Percentiles rank a stretch among this genome's conserved stretches.
Evolutionary conservation across 2,888 invertebrate species (phyloP).

Genomic region (Thecocarcelia acutangulata): DNA sequence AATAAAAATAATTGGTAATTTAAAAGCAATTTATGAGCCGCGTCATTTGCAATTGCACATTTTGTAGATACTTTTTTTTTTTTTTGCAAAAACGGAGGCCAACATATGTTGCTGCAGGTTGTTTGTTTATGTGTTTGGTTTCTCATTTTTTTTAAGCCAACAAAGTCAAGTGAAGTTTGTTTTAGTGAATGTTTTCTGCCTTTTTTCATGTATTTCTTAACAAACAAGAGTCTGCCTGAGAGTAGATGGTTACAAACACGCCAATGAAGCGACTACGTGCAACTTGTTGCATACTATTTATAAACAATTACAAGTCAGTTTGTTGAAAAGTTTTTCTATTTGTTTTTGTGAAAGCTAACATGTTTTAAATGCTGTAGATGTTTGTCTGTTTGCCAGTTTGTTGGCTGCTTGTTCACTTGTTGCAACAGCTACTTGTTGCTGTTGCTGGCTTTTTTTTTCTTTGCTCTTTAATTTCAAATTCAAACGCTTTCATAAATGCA

Average conservation of each 20-base stretch:
- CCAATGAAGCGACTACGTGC: constrained; percentile 44
- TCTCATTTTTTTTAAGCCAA: neutral
- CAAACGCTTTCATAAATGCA: constrained; percentile 57
- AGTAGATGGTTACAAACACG: constrained; percentile 36
- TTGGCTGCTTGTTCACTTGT: constrained; percentile 50
- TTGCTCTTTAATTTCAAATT: constrained; percentile 19
- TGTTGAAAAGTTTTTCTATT: constrained; percentile 35
- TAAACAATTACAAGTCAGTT: constrained; percentile 28
- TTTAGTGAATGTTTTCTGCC: neutral
- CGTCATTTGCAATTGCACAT: constrained; percentile 58
- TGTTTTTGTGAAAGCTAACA: constrained; percentile 68
- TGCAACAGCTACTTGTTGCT: constrained; percentile 60
- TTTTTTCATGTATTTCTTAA: neutral
- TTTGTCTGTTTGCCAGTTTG: constrained; percentile 44
- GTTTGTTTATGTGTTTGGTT: neutral
- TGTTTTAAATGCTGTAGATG: constrained; percentile 55
- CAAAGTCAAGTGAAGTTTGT: constrained; percentile 52
- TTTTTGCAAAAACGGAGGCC: constrained; percentile 3
- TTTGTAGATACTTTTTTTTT: neutral
- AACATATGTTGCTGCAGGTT: constrained; percentile 40
- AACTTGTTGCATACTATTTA: constrained; percentile 61
- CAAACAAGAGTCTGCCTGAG: neutral
- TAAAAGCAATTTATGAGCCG: constrained; percentile 69
- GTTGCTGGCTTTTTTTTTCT: constrained; percentile 41
- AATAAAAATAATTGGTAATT: constrained; percentile 69